Evolutionary conservation across 2,888 invertebrate species (phyloP), one percentile per base, ranked within the genome.

Genomic region (Drosophila paracracens): DNA sequence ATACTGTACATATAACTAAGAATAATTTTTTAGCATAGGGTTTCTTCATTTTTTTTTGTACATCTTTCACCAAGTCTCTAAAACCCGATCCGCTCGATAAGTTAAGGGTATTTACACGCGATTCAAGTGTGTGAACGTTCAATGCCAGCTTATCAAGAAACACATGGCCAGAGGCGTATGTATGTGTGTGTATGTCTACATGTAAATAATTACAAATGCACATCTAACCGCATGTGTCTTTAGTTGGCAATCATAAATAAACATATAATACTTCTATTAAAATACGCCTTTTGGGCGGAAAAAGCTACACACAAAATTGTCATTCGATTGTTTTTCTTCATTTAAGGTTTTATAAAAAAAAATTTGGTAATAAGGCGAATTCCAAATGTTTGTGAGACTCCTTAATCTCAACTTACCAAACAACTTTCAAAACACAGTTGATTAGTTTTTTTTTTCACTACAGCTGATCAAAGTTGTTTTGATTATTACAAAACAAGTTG

Each of bases 101-200:
- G 27, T 21, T 50, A n/a, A 68, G 65, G 60, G 76, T 80, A 76
- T 60, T 10, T 16, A 33, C 53, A 53, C 51, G 31, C 54, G 29
- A 52, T 27, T 52, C 40, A 64, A 64, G 50, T 66, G 75, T 56
- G 52, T 50, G 57, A 52, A 54, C 52, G 46, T 59, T 80, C 69
- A 79, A 80, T 76, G 73, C 53, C 76, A 77, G 53, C 70, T 79
- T 79, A 77, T 75, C 79, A 79, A 66, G 53, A 77, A 68, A 50
- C 48, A 57, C 25, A 53, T 33, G 36, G 25, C 16, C 51, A 36
- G 27, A 25, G 25, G 50, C 18, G n/a, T 61, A 18, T 46, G 16
- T 51, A 51, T 43, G 16, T 56, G 21, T 43, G 1, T 13, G 11
- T 21, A 2, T 7, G 18, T 33, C 16, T 60, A 16, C 3, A 4